phyloP scores from a whole-genome alignment of 2,888 invertebrate genomes.

The Physocephala rufipes region DNA sequence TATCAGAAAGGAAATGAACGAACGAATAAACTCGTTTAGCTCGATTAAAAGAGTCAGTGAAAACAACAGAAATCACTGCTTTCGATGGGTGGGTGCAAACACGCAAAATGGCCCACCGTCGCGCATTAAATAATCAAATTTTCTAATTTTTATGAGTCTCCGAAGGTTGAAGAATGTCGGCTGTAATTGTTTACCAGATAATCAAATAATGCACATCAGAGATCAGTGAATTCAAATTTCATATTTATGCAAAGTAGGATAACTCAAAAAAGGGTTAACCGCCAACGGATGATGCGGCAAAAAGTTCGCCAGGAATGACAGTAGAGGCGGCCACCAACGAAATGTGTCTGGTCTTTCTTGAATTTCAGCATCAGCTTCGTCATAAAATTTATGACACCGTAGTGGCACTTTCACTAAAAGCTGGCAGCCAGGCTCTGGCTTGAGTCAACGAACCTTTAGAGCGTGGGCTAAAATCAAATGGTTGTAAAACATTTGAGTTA shows the following conservation, averaged over 20 bases:
- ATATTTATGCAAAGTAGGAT: slow-evolving; percentile 22
- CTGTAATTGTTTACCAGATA: slow-evolving; percentile 46
- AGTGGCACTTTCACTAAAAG: slow-evolving; percentile 16
- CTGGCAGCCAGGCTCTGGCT: not conserved
- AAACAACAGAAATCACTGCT: slow-evolving; percentile 23
- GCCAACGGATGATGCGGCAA: not conserved
- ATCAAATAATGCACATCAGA: slow-evolving; percentile 49
- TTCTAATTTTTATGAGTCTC: slow-evolving; percentile 61
- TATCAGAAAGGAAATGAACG: slow-evolving; percentile 41
- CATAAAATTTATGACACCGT: slow-evolving; percentile 32
- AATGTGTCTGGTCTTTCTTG: not conserved
- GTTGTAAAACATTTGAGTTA: slow-evolving; percentile 39
- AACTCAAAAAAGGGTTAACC: not conserved
- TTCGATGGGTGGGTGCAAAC: slow-evolving; percentile 41
- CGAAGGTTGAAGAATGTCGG: slow-evolving; percentile 40
- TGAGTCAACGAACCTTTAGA: slow-evolving; percentile 1
- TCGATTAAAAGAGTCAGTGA: slow-evolving; percentile 11
- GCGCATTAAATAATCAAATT: slow-evolving; percentile 58
- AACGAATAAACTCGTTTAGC: slow-evolving; percentile 61
- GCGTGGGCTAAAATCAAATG: slow-evolving; percentile 28
- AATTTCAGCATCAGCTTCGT: slow-evolving; percentile 1
- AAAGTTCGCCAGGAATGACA: not conserved
- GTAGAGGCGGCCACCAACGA: not conserved
- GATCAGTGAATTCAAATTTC: slow-evolving; percentile 23
- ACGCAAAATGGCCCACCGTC: slow-evolving; percentile 52